Conservation (phyloP, 2,797 vertebrate species). For the Apogon talboti region DNA sequence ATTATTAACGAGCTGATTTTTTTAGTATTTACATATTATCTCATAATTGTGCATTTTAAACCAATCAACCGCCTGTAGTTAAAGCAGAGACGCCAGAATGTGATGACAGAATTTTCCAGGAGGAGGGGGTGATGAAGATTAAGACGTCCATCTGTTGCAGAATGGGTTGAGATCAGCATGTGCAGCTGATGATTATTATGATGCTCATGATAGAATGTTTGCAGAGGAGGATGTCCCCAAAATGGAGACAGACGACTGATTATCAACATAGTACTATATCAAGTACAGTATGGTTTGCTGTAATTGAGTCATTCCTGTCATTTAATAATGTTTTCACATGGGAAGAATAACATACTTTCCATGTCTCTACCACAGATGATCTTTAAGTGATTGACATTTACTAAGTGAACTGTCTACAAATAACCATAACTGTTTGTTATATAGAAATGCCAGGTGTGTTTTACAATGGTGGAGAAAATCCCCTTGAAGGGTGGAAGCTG, state of each 20-base stretch:
- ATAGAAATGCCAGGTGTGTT: no score
- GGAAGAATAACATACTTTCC: no score
- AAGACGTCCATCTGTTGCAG: constrained; percentile 70
- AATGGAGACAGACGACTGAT: neutral
- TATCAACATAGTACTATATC: no score
- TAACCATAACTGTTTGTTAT: no score
- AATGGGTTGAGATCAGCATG: constrained; percentile 42
- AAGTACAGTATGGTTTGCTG: no score
- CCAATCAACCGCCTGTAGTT: constrained; percentile 29
- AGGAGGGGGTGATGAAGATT: constrained; percentile 64
- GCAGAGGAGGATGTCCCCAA: constrained; percentile 1
- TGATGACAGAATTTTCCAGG: constrained; percentile 36
- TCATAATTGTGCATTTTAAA: constrained; percentile 9
- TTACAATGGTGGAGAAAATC: no score
- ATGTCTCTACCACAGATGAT: no score
- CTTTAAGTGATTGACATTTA: no score
- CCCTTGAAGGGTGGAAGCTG: no score
- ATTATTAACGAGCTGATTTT: constrained; percentile 14
- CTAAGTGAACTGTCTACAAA: no score
- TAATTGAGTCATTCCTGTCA: no score
- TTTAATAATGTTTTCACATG: no score
- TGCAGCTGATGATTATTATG: constrained; percentile 22
- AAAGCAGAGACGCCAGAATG: constrained; percentile 24
- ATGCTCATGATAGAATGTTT: constrained; percentile 16
- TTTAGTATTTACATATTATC: constrained; percentile 5